Evolutionary conservation across 2,797 vertebrate genomes (phyloP).

Genomic region (Paedocypris micromegethes): DNA sequence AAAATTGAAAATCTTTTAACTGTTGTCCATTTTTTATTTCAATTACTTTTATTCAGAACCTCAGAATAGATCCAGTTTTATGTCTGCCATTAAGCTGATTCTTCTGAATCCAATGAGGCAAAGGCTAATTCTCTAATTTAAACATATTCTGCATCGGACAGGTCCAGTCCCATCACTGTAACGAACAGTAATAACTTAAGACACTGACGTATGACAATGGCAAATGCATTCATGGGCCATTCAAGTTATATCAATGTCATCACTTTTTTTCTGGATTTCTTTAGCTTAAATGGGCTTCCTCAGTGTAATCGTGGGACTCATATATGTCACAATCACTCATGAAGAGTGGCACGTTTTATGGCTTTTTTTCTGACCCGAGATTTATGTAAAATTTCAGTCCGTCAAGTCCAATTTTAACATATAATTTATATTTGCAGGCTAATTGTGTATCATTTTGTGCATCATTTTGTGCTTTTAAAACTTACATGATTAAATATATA

Average conservation of each 20-base stretch:
- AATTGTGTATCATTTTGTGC: too few species aligned
- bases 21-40: constrained; percentile 2
- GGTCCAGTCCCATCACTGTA: constrained; percentile 11
- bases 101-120: constrained; percentile 11
- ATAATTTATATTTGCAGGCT: too few species aligned
- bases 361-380: constrained; percentile 1
- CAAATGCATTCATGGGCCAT: constrained; percentile 16
- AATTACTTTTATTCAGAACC: constrained; percentile 12
- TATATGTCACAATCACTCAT: constrained; percentile 44
- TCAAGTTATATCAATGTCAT: constrained; percentile 31
- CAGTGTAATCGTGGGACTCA: constrained; percentile 42
- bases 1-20: constrained; percentile 6
- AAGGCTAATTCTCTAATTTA: constrained; percentile 19
- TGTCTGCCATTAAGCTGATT: constrained; percentile 9
- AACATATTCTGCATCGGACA: constrained; percentile 19
- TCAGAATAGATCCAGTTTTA: constrained; percentile 15
- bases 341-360: constrained; percentile 35
- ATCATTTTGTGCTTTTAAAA: too few species aligned
- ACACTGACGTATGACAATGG: constrained; percentile 28
- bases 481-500: too few species aligned
- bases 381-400: too few species aligned
- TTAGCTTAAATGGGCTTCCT: constrained; percentile 31
- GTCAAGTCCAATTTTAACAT: too few species aligned
- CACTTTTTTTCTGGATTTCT: constrained; percentile 37
- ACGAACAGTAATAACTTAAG: constrained; percentile 21